Base-by-base conservation (phyloP, 2,797 vertebrate species). In the Sorex maritimensis region DNA sequence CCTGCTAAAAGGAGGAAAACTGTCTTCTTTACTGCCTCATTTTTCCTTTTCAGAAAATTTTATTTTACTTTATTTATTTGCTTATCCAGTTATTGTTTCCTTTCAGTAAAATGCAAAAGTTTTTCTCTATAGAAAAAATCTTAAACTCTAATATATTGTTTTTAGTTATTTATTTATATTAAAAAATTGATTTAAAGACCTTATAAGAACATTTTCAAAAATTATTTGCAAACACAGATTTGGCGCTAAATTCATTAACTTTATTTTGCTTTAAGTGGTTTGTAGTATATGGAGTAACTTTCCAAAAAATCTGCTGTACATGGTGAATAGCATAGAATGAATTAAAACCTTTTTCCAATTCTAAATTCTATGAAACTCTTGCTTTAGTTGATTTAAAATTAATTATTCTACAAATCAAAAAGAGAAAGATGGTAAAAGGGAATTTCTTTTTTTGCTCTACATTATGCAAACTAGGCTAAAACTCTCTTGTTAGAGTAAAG, bases 301-400 rank as follows among this genome's bases (percentile, higher is more conserved):
- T 30, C 71, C 23, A 6, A 74, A 87, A 87, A 69, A 3, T 88
- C 41, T 88, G n/a, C 78, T 92, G 84, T 30, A 74, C 19, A 69
- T 88, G 86, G 4, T 44, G 28, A 83, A 75, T 80, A 21, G 87
- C 77, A 83, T 80, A 82, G 73, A 95, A 92, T 55, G 26, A 86
- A 92, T 68, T 80, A 72, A 69, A 44, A 80, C 82, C 73, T 72
- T 72, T 90, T 34, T 65, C 28, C 21, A 75, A n/a, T 68, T 82
- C 4, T 90, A 92, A 65, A 75, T 15, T 91, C 44, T 77, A 69
- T 21, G 34, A 73, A 28, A 94, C 8, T 71, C 92, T 61, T 86
- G 13, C 72, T 86, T 69, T 5, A 30, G 14, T 67, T 15, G 30
- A 74, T 67, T 82, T 88, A 90, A 92, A 81, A 14, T 28, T 72